phyloP scores from a whole-genome alignment of 2,888 invertebrate species.

The Chydorus sphaericus region DNA sequence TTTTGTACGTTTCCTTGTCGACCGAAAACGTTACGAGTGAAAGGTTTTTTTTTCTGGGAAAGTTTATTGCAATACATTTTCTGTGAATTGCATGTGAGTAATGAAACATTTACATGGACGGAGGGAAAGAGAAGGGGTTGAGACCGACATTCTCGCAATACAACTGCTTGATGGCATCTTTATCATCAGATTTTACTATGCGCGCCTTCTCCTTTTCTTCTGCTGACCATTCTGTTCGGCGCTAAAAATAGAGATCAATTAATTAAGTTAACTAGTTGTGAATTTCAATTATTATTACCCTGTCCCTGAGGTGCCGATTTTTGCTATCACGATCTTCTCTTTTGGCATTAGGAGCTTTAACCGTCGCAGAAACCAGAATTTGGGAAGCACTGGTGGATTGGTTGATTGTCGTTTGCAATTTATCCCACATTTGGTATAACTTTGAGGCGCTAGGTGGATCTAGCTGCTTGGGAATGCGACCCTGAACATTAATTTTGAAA shows the following conservation, averaged over 20 bases:
- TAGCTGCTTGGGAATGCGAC: not conserved
- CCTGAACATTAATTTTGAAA: not conserved
- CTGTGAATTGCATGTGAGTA: not conserved
- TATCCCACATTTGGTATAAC: not conserved
- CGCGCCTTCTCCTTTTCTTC: not conserved
- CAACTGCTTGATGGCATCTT: not conserved
- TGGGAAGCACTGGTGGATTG: not conserved
- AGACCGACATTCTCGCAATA: not conserved
- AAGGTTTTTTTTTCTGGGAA: too few relatives aligned
- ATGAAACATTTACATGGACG: not conserved
- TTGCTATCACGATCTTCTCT: not conserved
- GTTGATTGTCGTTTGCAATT: not conserved
- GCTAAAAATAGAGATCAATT: not conserved
- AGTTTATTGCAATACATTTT: too few relatives aligned
- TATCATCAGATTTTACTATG: not conserved
- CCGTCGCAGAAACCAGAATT: not conserved
- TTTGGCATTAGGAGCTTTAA: not conserved
- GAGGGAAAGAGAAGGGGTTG: slow-evolving; percentile 5
- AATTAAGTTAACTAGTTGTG: not conserved
- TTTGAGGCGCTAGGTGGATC: not conserved
- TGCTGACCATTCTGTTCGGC: not conserved
- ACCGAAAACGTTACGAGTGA: too few relatives aligned
- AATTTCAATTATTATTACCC: not conserved
- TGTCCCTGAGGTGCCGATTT: not conserved
- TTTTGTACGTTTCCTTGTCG: too few relatives aligned